Percentiles rank a stretch among this genome's conserved stretches.
Conservation (phyloP, 2,797 vertebrate species). For the Ibycter americanus region DNA sequence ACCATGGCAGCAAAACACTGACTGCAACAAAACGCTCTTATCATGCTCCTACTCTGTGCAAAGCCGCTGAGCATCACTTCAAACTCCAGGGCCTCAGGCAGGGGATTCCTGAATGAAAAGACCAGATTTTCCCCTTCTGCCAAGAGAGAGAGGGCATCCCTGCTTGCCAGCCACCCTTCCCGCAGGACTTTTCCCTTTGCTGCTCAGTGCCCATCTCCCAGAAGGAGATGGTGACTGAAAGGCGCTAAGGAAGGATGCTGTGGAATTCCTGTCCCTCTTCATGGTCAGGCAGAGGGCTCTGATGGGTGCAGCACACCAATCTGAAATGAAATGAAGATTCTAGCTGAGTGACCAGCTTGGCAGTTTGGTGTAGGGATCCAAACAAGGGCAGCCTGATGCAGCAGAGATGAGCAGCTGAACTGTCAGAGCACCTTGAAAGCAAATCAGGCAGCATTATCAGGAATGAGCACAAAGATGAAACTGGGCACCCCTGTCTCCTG, state of each 20-base stretch:
- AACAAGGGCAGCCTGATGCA: neutral
- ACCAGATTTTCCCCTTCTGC: neutral
- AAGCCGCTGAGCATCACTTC: neutral
- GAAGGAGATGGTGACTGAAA: neutral
- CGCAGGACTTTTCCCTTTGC: neutral
- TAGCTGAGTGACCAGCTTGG: neutral
- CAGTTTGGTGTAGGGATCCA: neutral
- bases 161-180: neutral
- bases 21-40: neutral
- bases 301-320: neutral
- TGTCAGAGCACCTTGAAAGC: neutral
- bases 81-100: neutral
- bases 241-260: neutral
- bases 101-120: constrained; percentile 2
- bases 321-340: neutral
- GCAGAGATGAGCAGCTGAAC: neutral
- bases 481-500: neutral
- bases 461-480: neutral
- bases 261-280: neutral
- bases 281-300: neutral
- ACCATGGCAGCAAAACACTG: neutral
- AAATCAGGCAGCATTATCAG: neutral
- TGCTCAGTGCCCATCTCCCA: neutral
- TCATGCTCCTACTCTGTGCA: neutral
- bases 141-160: neutral